Evolutionary conservation across 2,113 vertebrate genomes (phyloP).

Genomic region (human (Homo sapiens)): DNA sequence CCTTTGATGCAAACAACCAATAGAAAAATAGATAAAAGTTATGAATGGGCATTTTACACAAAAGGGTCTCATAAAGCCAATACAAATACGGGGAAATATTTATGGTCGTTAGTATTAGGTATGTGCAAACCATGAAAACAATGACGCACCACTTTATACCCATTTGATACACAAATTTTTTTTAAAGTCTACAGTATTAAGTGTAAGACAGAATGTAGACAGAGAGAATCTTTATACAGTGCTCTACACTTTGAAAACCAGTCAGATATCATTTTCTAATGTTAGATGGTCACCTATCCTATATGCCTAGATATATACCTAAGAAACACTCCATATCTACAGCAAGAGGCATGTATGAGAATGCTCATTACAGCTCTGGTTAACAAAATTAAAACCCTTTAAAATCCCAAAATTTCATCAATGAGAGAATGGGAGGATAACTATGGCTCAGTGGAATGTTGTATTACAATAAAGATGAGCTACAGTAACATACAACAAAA

Average conservation of each 20-base stretch:
- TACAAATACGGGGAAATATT: not conserved
- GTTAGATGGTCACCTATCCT: not conserved
- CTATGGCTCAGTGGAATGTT: not conserved
- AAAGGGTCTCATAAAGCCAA: not conserved
- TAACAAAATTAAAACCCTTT: not conserved
- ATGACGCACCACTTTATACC: not conserved
- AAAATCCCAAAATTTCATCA: not conserved
- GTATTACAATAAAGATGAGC: not conserved
- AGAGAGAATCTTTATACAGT: not conserved
- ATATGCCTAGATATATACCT: not conserved
- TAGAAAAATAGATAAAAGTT: not conserved
- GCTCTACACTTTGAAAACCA: not conserved
- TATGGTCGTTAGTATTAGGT: not conserved
- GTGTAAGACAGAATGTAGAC: not conserved
- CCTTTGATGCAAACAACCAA: not conserved
- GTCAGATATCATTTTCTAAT: not conserved
- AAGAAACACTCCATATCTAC: not conserved
- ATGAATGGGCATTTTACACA: not conserved
- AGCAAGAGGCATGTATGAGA: not conserved
- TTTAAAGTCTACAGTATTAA: not conserved
- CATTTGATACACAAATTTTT: not conserved
- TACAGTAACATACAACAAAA: not conserved
- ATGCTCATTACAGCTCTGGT: not conserved
- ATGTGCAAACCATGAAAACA: not conserved
- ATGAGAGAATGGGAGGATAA: not conserved